Percentiles rank a stretch among this genome's conserved stretches.
Evolutionary conservation across 2,888 invertebrate species (phyloP).

Genomic region (Plebejus melissa): DNA sequence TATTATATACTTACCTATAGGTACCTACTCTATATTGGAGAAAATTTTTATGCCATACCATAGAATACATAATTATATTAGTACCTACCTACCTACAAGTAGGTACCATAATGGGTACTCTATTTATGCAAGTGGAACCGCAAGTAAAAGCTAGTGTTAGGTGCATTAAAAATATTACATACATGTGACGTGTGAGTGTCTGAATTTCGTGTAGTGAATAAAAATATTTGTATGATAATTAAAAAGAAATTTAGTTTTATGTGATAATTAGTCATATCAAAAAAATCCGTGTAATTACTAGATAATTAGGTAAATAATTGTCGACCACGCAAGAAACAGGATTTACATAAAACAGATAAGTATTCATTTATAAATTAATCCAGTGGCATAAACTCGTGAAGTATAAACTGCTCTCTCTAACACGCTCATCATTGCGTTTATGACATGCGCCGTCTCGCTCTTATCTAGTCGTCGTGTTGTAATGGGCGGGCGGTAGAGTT

Average conservation of each 20-base stretch:
- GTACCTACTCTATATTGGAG: too few species aligned
- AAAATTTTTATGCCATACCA: too few species aligned
- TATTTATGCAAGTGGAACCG: background rate
- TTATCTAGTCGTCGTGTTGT: slow-evolving; percentile 50
- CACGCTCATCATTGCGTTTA: slow-evolving; percentile 45
- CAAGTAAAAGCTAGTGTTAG: background rate
- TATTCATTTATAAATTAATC: background rate
- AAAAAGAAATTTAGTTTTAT: slow-evolving; percentile 16
- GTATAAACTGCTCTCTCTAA: slow-evolving; percentile 30
- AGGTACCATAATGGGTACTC: too few species aligned
- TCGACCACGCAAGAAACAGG: background rate
- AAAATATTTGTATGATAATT: slow-evolving; percentile 17
- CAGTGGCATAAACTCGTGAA: background rate
- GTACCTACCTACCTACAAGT: too few species aligned
- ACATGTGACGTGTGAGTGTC: background rate
- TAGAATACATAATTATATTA: too few species aligned
- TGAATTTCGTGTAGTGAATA: background rate
- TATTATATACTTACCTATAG: too few species aligned
- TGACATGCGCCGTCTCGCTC: slow-evolving; percentile 50
- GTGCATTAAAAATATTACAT: background rate
- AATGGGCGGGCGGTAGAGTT: slow-evolving; percentile 38
- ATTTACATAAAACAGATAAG: background rate
- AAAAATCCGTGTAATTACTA: slow-evolving; percentile 16
- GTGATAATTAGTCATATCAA: slow-evolving; percentile 10
- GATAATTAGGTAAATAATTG: slow-evolving; percentile 24